A percentile compares a stretch with the other conserved stretches of the same genome.
Conservation (phyloP, 2,113 vertebrate genomes). For the Choloepus hoffmanni region DNA sequence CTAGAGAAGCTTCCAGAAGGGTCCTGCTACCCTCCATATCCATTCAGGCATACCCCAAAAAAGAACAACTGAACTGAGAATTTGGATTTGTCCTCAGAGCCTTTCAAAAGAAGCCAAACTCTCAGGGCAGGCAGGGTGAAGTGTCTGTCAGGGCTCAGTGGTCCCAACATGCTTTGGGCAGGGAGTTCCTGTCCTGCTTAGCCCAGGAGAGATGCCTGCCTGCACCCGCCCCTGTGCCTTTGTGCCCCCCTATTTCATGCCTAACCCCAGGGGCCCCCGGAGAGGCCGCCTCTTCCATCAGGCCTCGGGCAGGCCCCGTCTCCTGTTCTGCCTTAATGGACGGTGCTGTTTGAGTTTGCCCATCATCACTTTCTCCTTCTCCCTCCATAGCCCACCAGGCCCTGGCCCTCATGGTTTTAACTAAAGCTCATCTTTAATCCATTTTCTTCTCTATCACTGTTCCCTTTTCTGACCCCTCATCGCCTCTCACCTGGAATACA, state of each 20-base stretch:
- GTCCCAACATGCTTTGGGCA: background rate
- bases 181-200: background rate
- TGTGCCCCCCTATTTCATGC: fast-evolving
- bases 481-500: background rate
- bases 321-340: fast-evolving
- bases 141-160: background rate
- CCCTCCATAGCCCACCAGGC: background rate
- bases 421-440: background rate
- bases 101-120: background rate
- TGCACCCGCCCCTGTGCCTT: background rate
- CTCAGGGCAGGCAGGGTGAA: too few species aligned
- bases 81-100: background rate
- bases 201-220: background rate
- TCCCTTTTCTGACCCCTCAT: background rate
- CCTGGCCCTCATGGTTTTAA: background rate
- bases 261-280: too few species aligned
- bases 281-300: background rate
- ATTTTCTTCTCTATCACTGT: fast-evolving
- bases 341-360: background rate
- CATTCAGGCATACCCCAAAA: background rate
- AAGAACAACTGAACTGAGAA: background rate
- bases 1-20: background rate
- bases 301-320: background rate
- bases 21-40: background rate
- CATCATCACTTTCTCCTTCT: fast-evolving